Base-by-base conservation (phyloP, 1,140 invertebrate genomes). In the Spodoptera litura region DNA sequence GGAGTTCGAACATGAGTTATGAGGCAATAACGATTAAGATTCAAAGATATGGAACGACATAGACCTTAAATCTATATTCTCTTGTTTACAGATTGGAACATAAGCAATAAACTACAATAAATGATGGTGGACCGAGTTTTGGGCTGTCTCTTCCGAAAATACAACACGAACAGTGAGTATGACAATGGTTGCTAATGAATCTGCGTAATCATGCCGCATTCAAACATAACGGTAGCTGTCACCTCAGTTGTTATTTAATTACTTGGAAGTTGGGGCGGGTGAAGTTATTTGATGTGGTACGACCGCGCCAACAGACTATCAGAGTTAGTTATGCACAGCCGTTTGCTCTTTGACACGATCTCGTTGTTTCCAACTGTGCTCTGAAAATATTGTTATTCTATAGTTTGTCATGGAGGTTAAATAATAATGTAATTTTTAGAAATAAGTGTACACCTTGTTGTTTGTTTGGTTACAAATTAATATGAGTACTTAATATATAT, bases 121-220 rank as follows among this genome's bases (percentile, higher is more conserved):
- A 86, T 59, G 58, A 88, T 88, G 84, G 77, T 80, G 83, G 85
- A 84, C 59, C 80, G 78, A 76, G 82, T 79, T 62, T 44, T 85
- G 78, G 76, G 78, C 72, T 56, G 78, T 49, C 13, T 82, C 44
- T 79, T 85, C 66, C 77, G 74, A 80, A 88, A 85, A 83, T 87
- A 89, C 81, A 84, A 81, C 64, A 82, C 81, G 66, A 83, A 74
- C 76, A 81, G 88, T 89, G 78, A 87, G 88, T 88, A 83, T 51
- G 5, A 64, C 75, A 78, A 61, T 79, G 52, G 49, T 12, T 31
- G 52, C 58, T 75, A 78, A 78, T 75, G 51, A 74, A 74, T 78
- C 66, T 49, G 35, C 66, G 44, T 61, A 55, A 70, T 78, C 52
- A 25, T 15, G 38, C 3, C 55, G 55, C 64, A 71, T 76, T 62